phyloP scores from a whole-genome alignment of 2,888 invertebrate species.

The Caenorhabditis doughertyi region DNA sequence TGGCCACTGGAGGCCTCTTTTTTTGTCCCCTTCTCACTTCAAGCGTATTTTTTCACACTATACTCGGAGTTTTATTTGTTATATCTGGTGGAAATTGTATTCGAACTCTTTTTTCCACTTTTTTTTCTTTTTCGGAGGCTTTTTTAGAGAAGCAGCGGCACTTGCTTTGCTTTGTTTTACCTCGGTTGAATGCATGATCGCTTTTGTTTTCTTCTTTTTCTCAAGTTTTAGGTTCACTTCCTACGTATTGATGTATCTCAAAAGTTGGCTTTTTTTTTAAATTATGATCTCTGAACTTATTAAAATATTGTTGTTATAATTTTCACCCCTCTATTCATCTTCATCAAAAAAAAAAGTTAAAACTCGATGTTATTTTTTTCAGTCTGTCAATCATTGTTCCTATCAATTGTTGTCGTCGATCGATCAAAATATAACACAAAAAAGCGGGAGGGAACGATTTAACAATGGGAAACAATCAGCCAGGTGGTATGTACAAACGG shows the following conservation, averaged over 20 bases:
- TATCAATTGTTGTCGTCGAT: slow-evolving; percentile 33
- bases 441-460: background rate
- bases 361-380: too few relatives aligned
- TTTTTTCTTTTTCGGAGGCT: background rate
- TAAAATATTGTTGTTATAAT: too few relatives aligned
- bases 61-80: background rate
- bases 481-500: slow-evolving; percentile 79
- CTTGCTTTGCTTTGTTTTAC: background rate
- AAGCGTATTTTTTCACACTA: slow-evolving; percentile 40
- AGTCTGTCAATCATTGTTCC: slow-evolving; percentile 31
- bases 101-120: background rate
- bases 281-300: too few relatives aligned
- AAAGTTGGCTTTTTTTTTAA: too few relatives aligned
- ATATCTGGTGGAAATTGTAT: background rate
- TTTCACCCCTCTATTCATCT: too few relatives aligned
- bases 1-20: background rate
- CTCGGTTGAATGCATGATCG: too few relatives aligned
- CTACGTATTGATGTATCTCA: too few relatives aligned
- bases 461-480: slow-evolving; percentile 82
- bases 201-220: too few relatives aligned
- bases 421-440: slow-evolving; percentile 6
- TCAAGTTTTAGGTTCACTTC: too few relatives aligned
- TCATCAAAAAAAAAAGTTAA: too few relatives aligned
- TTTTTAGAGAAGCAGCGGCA: background rate
- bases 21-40: slow-evolving; percentile 43